These are phyloP conservation scores for Strigamia maritima DNA, from an alignment of 2,888 invertebrate genomes.

Conservation along the genomic window DNA sequence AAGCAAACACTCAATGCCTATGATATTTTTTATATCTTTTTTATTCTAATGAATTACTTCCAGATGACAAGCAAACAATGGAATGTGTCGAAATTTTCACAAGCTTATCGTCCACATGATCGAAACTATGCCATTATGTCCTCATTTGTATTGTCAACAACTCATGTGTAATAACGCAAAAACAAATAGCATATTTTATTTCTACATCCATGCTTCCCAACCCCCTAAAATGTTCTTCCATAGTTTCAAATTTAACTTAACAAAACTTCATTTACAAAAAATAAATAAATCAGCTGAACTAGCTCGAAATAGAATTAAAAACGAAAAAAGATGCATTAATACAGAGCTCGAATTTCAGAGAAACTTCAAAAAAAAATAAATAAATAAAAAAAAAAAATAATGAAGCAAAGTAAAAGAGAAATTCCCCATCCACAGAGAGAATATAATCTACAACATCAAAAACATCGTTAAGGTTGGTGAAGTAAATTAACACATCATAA, in stretches of 20 bases:
- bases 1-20: background rate
- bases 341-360: too few species aligned
- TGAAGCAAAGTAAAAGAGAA: background rate
- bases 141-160: conserved; percentile 25
- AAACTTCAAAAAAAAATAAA: background rate
- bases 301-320: background rate
- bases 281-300: background rate
- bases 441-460: conserved; percentile 25
- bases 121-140: conserved; percentile 15
- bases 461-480: conserved; percentile 24
- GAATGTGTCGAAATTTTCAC: conserved; percentile 9
- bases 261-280: background rate
- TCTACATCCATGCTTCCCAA: background rate
- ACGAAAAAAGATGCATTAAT: too few species aligned
- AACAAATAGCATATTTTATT: conserved; percentile 5
- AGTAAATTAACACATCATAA: conserved; percentile 26
- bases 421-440: background rate
- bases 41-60: conserved; percentile 2
- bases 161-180: conserved; percentile 12
- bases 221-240: background rate
- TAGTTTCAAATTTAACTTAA: too few species aligned
- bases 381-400: background rate
- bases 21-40: background rate
- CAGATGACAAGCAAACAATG: conserved; percentile 16
- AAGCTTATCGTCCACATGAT: background rate